Conservation (phyloP, 2,113 vertebrate species). For the Puntigrus tetrazona region DNA sequence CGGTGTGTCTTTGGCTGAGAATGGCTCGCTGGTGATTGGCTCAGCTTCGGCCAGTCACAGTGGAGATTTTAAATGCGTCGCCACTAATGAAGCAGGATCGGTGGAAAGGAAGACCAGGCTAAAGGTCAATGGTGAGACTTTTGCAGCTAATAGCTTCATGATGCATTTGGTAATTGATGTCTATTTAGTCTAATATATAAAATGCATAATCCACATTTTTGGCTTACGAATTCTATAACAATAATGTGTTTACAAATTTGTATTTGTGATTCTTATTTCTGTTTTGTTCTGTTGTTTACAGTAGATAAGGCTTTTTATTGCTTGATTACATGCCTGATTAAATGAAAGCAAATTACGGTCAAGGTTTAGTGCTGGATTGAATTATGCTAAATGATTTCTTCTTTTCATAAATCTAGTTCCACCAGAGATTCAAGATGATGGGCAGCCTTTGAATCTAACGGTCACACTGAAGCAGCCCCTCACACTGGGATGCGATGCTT, state of each 20-base stretch:
- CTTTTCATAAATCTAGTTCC: constrained; percentile 71
- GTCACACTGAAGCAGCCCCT: constrained; percentile 80
- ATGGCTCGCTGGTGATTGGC: constrained; percentile 80
- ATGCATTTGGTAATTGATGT: neutral
- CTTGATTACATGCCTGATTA: neutral
- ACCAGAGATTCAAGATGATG: constrained; percentile 79
- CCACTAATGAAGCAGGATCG: constrained; percentile 83
- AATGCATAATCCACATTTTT: too few species aligned
- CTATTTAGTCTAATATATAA: neutral
- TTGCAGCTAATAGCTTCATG: neutral
- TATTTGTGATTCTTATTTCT: neutral
- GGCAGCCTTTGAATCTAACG: constrained; percentile 74
- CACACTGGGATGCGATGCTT: constrained; percentile 79
- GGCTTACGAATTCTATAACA: neutral
- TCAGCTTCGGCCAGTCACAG: constrained; percentile 75
- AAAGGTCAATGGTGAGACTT: constrained; percentile 79
- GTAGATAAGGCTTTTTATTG: neutral
- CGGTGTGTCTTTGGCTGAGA: constrained; percentile 65
- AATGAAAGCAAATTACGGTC: neutral
- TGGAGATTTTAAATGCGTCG: constrained; percentile 84
- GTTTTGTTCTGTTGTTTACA: neutral
- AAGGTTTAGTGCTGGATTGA: neutral
- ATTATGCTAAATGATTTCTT: constrained; percentile 2
- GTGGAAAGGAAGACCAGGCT: constrained; percentile 78
- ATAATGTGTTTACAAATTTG: neutral